Conservation (phyloP, 2,888 invertebrate genomes). For the Lepetodrilus schrolli region DNA sequence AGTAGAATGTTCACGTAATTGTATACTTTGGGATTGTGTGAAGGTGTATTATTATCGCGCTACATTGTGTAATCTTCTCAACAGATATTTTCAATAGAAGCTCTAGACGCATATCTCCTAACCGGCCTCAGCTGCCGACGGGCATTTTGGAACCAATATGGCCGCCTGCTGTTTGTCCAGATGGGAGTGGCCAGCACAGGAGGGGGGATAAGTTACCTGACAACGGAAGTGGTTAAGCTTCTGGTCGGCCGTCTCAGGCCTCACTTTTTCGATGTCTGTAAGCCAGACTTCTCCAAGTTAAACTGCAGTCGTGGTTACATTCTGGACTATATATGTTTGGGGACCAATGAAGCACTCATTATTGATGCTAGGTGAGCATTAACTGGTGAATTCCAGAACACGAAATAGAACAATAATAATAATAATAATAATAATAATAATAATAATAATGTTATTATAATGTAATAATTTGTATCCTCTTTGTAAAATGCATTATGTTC, state of each 20-base stretch:
- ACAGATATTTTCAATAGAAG: slow-evolving; percentile 1
- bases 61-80: too few species aligned
- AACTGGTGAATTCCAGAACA: too few species aligned
- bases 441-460: too few species aligned
- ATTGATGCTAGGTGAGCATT: slow-evolving; percentile 18
- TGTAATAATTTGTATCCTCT: background rate
- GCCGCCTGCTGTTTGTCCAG: background rate
- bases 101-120: background rate
- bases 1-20: too few species aligned
- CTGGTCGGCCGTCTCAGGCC: slow-evolving; percentile 93
- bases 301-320: slow-evolving; percentile 52
- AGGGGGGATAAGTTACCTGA: slow-evolving; percentile 86
- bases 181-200: slow-evolving; percentile 84
- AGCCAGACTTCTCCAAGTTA: slow-evolving; percentile 77
- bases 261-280: slow-evolving; percentile 92
- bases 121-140: background rate
- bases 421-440: too few species aligned
- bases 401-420: too few species aligned
- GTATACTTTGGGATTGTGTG: too few species aligned
- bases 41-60: too few species aligned
- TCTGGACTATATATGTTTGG: slow-evolving; percentile 49
- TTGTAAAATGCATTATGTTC: background rate
- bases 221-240: slow-evolving; percentile 94
- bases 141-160: background rate
- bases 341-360: slow-evolving; percentile 34